Percentiles rank a stretch among this genome's conserved stretches.
Evolutionary conservation across 2,888 invertebrate species (phyloP).

Genomic region (Patella pellucida): DNA sequence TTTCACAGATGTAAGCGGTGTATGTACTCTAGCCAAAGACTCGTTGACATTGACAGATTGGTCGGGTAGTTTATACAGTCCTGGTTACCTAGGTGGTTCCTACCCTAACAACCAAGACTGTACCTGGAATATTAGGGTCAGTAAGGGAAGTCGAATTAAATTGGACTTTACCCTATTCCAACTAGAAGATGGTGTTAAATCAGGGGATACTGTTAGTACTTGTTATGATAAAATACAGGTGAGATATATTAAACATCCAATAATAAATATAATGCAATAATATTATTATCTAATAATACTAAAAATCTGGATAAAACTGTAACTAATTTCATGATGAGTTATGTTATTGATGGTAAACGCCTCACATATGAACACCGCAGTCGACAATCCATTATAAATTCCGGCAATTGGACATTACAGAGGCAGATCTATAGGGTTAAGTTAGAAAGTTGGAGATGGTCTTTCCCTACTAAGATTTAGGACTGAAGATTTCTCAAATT

Average conservation of each 20-base stretch:
- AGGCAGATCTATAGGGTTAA: too few species aligned
- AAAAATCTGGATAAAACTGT: too few species aligned
- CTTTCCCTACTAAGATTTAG: too few species aligned
- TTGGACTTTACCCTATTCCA: slow-evolving; percentile 32
- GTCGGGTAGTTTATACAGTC: slow-evolving; percentile 34
- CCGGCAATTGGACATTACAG: too few species aligned
- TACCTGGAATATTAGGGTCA: slow-evolving; percentile 34
- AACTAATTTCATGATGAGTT: too few species aligned
- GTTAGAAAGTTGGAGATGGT: too few species aligned
- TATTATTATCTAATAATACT: not conserved
- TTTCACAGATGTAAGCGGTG: slow-evolving; percentile 11
- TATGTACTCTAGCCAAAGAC: slow-evolving; percentile 25
- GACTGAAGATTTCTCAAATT: too few species aligned
- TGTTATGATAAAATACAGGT: slow-evolving; percentile 18
- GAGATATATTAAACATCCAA: slow-evolving; percentile 28
- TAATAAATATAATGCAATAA: not conserved
- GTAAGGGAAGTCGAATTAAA: slow-evolving; percentile 33
- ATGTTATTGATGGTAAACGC: too few species aligned
- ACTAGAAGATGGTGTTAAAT: slow-evolving; percentile 31
- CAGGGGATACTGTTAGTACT: not conserved
- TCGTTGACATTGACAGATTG: slow-evolving; percentile 29
- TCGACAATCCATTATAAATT: too few species aligned
- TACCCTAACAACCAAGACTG: slow-evolving; percentile 38
- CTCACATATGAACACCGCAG: too few species aligned
- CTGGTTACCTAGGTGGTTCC: slow-evolving; percentile 19